These are phyloP conservation scores for Caretta caretta DNA, from an alignment of 2,113 vertebrate species.

Conservation along the genomic window DNA sequence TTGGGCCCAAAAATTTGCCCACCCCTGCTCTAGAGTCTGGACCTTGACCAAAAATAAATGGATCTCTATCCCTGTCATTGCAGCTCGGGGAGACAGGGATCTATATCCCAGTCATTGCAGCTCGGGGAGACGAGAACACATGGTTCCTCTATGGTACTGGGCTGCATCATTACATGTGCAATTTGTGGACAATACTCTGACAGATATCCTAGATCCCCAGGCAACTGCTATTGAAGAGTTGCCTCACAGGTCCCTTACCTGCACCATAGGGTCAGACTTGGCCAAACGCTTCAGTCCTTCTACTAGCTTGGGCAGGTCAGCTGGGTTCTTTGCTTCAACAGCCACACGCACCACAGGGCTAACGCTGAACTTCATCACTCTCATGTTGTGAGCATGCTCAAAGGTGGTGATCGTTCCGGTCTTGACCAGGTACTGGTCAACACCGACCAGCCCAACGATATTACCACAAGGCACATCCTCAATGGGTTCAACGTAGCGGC, in stretches of 20 bases:
- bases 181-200: neutral
- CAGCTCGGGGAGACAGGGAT: rapidly evolving
- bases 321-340: slow-evolving; percentile 94
- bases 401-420: slow-evolving; percentile 97
- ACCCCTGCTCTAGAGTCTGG: neutral
- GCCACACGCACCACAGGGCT: slow-evolving; percentile 95
- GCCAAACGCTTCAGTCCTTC: slow-evolving; percentile 94
- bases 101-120: too few species aligned
- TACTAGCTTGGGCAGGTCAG: slow-evolving; percentile 94
- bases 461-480: slow-evolving; percentile 97
- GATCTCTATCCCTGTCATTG: neutral
- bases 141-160: neutral
- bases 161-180: neutral
- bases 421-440: slow-evolving; percentile 96
- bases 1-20: too few species aligned
- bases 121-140: neutral
- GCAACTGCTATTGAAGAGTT: neutral
- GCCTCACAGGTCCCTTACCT: slow-evolving; percentile 47
- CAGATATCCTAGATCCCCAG: neutral
- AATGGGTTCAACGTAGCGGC: slow-evolving; percentile 93
- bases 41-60: neutral
- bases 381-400: slow-evolving; percentile 95
- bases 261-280: slow-evolving; percentile 98
- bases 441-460: slow-evolving; percentile 95
- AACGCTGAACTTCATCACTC: slow-evolving; percentile 98